Base-by-base conservation (phyloP, 1,140 invertebrate species). In the Orchesella cincta region DNA sequence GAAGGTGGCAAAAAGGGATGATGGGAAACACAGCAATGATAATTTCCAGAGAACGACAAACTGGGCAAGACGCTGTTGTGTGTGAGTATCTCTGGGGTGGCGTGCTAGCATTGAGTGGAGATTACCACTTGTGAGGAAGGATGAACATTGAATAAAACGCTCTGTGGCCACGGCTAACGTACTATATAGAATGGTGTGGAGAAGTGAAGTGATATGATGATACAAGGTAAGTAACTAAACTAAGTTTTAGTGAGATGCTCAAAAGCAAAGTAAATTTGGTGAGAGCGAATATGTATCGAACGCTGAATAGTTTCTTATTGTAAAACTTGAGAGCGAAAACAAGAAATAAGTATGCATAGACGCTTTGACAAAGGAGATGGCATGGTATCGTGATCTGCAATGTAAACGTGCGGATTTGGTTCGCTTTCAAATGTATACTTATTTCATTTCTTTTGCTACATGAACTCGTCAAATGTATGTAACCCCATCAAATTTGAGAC, bases 1-100 rank as follows among this genome's bases (percentile, higher is more conserved):
- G 33, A 67, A 67, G 33, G 12, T 29, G 26, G 62, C 29, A 67
- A 67, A 67, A 67, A 67, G 62, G 62, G 62, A 67, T 67, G 62
- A 67, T 67, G 31, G 5, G 8, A 31, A 33, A 12, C 3, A 57
- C 52, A n/a, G 52, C 23, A 67, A 67, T 67, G 62, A 67, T 67
- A 67, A 67, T 23, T 67, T 67, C 28, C 62, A 67, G 62, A 62
- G 54, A 62, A 62, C 8, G 39, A 8, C 8, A 46, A 46, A 46
- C 8, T 12, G 8, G 39, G 39, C 20, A 46, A 8, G 39, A 12
- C 39, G 39, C 8, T 46, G 39, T 46, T 8, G 20, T 46, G 39
- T 46, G 8, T 46, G 20, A 12, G 39, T 20, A 12, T 46, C 39
- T 46, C 8, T 46, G 39, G 39, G 39, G 39, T 46, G 39, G 39